Conservation (phyloP, 2,888 invertebrate genomes). For the Pristionchus fissidentatus region DNA sequence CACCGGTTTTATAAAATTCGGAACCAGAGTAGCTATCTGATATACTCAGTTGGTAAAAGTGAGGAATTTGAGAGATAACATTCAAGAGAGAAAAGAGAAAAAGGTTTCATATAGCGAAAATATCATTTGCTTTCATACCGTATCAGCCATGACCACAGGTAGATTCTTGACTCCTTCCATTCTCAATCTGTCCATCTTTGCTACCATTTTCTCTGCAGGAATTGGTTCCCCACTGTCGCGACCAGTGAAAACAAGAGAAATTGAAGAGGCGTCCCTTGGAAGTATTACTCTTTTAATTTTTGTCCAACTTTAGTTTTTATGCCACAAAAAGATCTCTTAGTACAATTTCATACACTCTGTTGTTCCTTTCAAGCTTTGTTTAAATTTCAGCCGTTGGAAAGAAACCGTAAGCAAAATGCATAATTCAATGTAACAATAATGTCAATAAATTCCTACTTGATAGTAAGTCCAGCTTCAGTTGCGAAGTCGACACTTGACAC, state of each 20-base stretch:
- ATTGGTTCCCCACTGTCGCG: constrained; percentile 43
- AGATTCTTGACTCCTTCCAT: constrained; percentile 26
- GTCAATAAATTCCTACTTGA: constrained; percentile 1
- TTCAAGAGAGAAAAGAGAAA: too few relatives aligned
- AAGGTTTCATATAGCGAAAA: not conserved
- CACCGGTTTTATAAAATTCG: too few relatives aligned
- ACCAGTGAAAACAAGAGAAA: constrained; percentile 29
- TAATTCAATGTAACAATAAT: too few relatives aligned
- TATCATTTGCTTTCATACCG: not conserved
- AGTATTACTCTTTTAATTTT: not conserved
- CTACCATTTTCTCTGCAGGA: constrained; percentile 31
- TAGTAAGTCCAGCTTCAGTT: not conserved
- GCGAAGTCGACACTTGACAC: not conserved
- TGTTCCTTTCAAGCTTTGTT: too few relatives aligned
- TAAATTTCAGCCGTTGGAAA: not conserved
- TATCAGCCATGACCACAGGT: not conserved
- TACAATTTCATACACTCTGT: too few relatives aligned
- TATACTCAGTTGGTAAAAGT: too few relatives aligned
- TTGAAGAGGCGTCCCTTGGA: constrained; percentile 3
- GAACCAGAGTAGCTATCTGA: too few relatives aligned
- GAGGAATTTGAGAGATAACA: too few relatives aligned
- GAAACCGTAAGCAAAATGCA: not conserved
- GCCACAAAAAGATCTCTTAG: too few relatives aligned
- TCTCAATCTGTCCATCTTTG: constrained; percentile 45
- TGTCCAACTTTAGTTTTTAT: too few relatives aligned